phyloP scores from a whole-genome alignment of 2,797 vertebrate genomes.

The Lagodon rhomboides region DNA sequence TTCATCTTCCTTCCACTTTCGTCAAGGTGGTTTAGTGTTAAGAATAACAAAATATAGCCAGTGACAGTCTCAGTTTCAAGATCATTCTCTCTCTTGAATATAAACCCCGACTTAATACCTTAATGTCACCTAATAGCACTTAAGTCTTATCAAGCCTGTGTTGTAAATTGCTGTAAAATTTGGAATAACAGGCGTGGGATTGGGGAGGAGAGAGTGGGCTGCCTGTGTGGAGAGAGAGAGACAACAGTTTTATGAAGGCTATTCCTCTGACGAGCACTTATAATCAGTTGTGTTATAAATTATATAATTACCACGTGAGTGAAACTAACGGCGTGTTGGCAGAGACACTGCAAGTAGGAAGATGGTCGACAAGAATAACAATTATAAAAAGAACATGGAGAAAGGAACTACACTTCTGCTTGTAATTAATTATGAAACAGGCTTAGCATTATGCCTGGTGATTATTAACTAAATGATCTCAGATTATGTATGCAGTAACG shows the following conservation, averaged over 20 bases:
- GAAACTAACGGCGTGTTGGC: constrained; percentile 49
- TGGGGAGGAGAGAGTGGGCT: neutral
- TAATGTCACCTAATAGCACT: constrained; percentile 2
- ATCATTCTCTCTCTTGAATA: neutral
- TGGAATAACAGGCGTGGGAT: constrained; percentile 1
- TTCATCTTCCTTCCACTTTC: neutral
- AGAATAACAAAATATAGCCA: constrained; percentile 3
- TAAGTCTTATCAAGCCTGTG: constrained; percentile 12
- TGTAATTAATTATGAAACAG: constrained; percentile 44
- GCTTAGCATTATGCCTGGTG: constrained; percentile 26
- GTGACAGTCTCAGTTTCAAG: neutral
- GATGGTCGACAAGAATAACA: constrained; percentile 39
- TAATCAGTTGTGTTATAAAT: constrained; percentile 61
- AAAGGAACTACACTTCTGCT: neutral
- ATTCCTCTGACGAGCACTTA: constrained; percentile 60
- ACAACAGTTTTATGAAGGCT: constrained; percentile 35
- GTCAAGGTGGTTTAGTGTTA: neutral
- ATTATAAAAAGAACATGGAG: constrained; percentile 25
- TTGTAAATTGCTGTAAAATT: constrained; percentile 20
- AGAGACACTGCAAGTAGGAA: constrained; percentile 29
- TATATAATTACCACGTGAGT: constrained; percentile 57
- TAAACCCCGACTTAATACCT: neutral
- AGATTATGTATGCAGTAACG: constrained; percentile 1
- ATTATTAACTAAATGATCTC: constrained; percentile 35
- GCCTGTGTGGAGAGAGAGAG: constrained; percentile 6